These are phyloP conservation scores for Stenolophus ochropezus DNA, from an alignment of 2,888 invertebrate species.

Conservation along the genomic window DNA sequence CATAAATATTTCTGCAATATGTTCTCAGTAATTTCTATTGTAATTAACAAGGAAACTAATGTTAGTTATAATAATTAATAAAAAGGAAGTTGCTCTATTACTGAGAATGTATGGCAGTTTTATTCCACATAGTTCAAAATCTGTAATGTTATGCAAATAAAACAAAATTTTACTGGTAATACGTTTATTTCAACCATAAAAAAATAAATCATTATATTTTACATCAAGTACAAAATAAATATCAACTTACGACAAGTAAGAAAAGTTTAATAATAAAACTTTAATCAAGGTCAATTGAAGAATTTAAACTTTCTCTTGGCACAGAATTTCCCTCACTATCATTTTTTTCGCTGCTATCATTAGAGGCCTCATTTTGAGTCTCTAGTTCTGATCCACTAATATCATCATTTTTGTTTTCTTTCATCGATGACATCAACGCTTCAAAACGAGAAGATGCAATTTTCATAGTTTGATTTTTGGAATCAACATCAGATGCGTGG, in stretches of 20 bases:
- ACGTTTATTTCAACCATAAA: neutral
- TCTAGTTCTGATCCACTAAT: neutral
- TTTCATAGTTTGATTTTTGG: neutral
- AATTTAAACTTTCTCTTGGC: neutral
- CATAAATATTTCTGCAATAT: neutral
- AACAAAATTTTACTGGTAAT: neutral
- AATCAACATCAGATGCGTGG: neutral
- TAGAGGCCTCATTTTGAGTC: neutral
- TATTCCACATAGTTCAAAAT: neutral
- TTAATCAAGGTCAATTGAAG: too few relatives aligned
- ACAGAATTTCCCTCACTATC: neutral
- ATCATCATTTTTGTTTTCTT: neutral
- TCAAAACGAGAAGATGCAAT: constrained; percentile 1
- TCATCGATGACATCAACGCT: constrained; percentile 3
- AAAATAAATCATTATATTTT: neutral
- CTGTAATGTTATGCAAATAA: neutral
- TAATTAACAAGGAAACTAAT: neutral
- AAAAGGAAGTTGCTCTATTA: constrained; percentile 39
- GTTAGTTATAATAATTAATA: neutral
- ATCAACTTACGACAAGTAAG: neutral
- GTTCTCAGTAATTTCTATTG: neutral
- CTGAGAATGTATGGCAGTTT: neutral
- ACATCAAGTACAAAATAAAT: constrained; percentile 1
- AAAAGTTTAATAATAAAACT: neutral
- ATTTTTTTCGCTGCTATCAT: neutral